Evolutionary conservation across 2,113 vertebrate species (phyloP).

Genomic region (Paralichthys olivaceus): DNA sequence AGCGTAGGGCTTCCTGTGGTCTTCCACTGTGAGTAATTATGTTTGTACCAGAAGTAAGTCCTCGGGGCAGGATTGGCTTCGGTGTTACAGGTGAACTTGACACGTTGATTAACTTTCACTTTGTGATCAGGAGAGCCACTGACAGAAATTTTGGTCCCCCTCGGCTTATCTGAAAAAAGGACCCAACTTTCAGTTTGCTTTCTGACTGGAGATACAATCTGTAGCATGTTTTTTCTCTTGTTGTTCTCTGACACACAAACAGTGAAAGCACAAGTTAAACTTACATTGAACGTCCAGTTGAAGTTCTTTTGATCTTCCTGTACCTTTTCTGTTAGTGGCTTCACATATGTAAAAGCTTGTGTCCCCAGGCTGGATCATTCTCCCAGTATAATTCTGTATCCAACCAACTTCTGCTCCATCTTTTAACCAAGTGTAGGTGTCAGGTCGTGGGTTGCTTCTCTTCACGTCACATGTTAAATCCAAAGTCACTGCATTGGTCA

Average conservation of each 20-base stretch:
- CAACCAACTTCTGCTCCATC: rapidly evolving
- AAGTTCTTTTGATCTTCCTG: rapidly evolving
- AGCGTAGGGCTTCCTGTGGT: rapidly evolving
- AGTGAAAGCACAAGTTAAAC: conserved; percentile 15
- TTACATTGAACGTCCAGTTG: conserved; percentile 47
- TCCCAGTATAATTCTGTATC: rapidly evolving
- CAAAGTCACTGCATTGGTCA: neutral
- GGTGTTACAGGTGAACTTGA: conserved; percentile 23
- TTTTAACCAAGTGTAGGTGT: conserved; percentile 8
- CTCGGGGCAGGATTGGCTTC: conserved; percentile 17
- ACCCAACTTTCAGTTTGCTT: neutral
- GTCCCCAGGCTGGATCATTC: neutral
- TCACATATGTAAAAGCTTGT: conserved; percentile 5
- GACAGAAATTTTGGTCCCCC: neutral
- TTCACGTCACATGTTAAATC: conserved; percentile 47
- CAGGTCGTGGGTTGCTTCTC: conserved; percentile 16
- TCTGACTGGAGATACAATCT: too few species aligned
- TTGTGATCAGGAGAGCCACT: rapidly evolving
- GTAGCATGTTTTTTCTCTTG: too few species aligned
- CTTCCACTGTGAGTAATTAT: neutral
- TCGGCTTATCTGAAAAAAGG: conserved; percentile 61
- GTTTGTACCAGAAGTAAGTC: conserved; percentile 51
- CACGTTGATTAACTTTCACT: rapidly evolving
- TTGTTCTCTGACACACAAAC: too few species aligned
- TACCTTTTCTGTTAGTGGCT: neutral